Percentiles rank a stretch among this genome's conserved stretches.
Conservation (phyloP, 1,140 invertebrate genomes). For the Scylla paramamosain region DNA sequence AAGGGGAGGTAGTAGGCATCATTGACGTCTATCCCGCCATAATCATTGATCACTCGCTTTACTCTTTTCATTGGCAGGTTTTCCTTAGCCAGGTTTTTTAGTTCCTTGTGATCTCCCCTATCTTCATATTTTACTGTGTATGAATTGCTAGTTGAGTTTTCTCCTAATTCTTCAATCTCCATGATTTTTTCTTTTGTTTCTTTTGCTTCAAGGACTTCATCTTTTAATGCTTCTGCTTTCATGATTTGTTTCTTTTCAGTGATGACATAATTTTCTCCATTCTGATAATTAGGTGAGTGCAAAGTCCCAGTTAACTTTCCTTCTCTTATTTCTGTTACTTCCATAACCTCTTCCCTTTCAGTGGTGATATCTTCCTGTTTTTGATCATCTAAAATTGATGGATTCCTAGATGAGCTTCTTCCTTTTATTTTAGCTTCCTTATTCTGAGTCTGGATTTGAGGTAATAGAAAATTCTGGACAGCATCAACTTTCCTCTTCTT, state of each 20-base stretch:
- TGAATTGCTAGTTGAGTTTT: neutral
- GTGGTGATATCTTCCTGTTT: neutral
- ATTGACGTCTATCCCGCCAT: neutral
- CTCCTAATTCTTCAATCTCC: neutral
- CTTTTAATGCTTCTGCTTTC: too few relatives aligned
- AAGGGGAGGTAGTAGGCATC: neutral
- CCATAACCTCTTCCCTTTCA: neutral
- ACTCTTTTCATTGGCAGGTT: neutral
- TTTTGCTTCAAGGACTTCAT: neutral
- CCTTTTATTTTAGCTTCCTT: neutral
- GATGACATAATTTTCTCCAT: too few relatives aligned
- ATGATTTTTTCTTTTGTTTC: neutral
- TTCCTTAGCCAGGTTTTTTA: neutral
- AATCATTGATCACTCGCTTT: slow-evolving; percentile 44
- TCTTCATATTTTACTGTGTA: neutral
- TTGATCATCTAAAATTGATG: neutral
- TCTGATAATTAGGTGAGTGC: too few relatives aligned
- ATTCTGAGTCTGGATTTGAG: neutral
- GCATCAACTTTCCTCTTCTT: neutral
- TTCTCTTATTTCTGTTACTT: neutral
- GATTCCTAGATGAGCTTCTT: neutral
- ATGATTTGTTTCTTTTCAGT: too few relatives aligned
- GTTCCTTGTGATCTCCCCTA: neutral
- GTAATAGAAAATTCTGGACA: neutral
- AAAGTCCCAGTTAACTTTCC: neutral